Percentiles rank a stretch among this genome's conserved stretches.
These are phyloP conservation scores for Sepiola atlantica DNA, from an alignment of 2,888 invertebrate species.

Conservation along the genomic window DNA sequence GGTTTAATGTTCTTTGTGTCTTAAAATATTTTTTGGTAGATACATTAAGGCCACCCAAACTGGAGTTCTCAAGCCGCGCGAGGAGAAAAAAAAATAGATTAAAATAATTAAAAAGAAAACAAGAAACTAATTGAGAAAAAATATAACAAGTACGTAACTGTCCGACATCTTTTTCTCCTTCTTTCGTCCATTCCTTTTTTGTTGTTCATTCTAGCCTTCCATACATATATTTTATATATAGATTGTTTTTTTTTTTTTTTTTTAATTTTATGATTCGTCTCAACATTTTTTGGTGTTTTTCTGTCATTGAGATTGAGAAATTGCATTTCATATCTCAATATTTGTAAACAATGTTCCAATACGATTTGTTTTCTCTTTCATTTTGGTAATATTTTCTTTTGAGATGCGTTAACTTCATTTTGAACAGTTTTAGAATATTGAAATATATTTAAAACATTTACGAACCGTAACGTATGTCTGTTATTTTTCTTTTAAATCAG, in stretches of 20 bases:
- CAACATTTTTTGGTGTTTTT: not conserved
- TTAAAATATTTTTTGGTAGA: not conserved
- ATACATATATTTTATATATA: not conserved
- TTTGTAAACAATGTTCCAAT: not conserved
- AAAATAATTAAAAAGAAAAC: not conserved
- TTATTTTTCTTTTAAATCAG: too few relatives aligned
- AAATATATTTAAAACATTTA: too few relatives aligned
- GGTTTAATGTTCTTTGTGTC: not conserved
- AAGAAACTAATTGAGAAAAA: slow-evolving; percentile 14
- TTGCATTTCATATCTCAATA: not conserved
- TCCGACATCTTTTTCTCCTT: not conserved
- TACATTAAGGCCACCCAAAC: slow-evolving; percentile 11
- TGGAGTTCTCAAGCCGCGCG: not conserved
- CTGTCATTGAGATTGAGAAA: not conserved
- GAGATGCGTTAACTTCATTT: not conserved
- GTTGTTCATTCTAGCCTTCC: not conserved
- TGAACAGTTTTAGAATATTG: too few relatives aligned
- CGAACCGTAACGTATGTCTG: too few relatives aligned
- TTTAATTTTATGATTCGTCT: not conserved
- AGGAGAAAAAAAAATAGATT: not conserved
- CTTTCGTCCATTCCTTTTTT: not conserved
- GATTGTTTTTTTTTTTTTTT: not conserved
- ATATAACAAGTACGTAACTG: not conserved
- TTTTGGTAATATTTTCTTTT: not conserved
- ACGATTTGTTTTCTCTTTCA: not conserved